phyloP scores from a whole-genome alignment of 2,113 vertebrate species.

The Peromyscus leucopus region DNA sequence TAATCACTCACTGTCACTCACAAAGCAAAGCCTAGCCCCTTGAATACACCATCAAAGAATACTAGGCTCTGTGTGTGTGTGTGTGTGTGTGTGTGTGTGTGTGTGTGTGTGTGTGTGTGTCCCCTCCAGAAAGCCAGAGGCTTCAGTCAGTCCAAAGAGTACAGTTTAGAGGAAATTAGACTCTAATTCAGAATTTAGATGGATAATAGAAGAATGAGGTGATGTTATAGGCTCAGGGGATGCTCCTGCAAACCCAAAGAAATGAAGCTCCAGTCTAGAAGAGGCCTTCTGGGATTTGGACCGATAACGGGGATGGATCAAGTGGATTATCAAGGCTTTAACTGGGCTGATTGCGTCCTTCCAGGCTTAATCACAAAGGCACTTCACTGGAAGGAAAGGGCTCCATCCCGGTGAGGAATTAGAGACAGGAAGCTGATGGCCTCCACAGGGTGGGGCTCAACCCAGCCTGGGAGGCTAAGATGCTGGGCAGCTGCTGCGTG shows the following conservation, averaged over 20 bases:
- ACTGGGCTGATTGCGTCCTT: constrained; percentile 86
- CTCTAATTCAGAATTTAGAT: constrained; percentile 66
- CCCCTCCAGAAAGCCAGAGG: not conserved
- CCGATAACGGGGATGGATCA: constrained; percentile 76
- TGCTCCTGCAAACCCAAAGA: constrained; percentile 55
- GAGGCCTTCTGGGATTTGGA: constrained; percentile 72
- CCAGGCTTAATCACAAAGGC: constrained; percentile 84
- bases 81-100: not conserved
- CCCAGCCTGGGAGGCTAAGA: not conserved
- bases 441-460: not conserved
- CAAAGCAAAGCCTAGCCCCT: constrained; percentile 43
- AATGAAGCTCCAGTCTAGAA: constrained; percentile 63
- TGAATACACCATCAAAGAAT: constrained; percentile 18
- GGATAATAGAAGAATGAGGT: constrained; percentile 31
- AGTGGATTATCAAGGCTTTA: constrained; percentile 87
- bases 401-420: constrained; percentile 34
- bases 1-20: constrained; percentile 34
- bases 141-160: not conserved
- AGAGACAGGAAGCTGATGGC: constrained; percentile 41
- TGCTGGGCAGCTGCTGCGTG: fast-evolving
- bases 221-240: not conserved
- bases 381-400: constrained; percentile 72
- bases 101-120: not conserved
- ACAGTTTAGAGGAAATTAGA: constrained; percentile 60
- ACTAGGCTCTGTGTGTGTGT: constrained; percentile 6